A percentile compares a stretch with the other conserved stretches of the same genome.
These are phyloP conservation scores for Pristionchus arcanus DNA, from an alignment of 2,888 invertebrate genomes.

Conservation along the genomic window DNA sequence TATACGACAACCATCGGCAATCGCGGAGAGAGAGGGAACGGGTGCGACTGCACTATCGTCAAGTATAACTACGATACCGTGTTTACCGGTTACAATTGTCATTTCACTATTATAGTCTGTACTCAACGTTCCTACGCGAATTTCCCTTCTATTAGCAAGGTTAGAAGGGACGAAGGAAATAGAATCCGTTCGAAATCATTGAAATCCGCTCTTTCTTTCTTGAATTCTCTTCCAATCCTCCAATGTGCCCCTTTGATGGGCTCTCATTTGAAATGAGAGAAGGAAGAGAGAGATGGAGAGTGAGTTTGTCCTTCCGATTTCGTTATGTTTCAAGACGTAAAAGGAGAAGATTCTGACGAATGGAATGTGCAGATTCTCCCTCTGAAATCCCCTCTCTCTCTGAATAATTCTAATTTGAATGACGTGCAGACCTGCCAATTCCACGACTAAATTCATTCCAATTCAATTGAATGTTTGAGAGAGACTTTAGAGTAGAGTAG, in stretches of 20 bases:
- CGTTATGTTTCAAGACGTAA: constrained; percentile 4
- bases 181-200: background rate
- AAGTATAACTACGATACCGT: background rate
- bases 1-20: background rate
- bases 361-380: constrained; percentile 13
- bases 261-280: background rate
- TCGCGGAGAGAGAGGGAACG: background rate
- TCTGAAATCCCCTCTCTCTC: background rate
- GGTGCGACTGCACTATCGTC: background rate
- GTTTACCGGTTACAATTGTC: too few relatives aligned
- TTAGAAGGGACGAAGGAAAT: background rate
- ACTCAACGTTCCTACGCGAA: too few relatives aligned
- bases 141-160: background rate
- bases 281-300: background rate
- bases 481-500: background rate
- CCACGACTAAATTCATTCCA: constrained; percentile 1
- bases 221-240: background rate
- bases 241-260: background rate
- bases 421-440: background rate
- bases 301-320: constrained; percentile 22
- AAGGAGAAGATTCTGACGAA: constrained; percentile 22
- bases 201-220: background rate
- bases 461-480: background rate
- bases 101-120: too few relatives aligned
- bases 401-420: constrained; percentile 35